These are phyloP conservation scores for Actinia equina DNA, from an alignment of 64 coral and sea anemone species.

Conservation along the genomic window DNA sequence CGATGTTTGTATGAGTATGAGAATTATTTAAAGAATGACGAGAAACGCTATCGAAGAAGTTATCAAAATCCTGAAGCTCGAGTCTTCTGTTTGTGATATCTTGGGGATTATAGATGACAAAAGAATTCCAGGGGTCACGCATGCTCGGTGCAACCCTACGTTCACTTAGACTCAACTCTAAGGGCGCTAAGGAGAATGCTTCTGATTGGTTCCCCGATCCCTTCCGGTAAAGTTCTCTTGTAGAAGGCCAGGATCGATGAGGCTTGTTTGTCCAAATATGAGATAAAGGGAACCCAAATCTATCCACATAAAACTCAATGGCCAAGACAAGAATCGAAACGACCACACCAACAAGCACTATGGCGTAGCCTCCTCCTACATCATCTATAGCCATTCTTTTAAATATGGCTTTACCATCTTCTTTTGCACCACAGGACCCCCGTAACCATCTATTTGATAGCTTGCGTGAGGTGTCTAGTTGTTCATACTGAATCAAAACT, in stretches of 20 bases:
- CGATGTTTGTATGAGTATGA: neutral
- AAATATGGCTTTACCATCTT: neutral
- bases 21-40: neutral
- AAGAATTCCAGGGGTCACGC: neutral
- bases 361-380: conserved; percentile 9
- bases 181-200: neutral
- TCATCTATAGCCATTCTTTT: conserved; percentile 25
- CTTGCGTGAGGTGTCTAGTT: conserved; percentile 33
- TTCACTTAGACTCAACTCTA: conserved; percentile 21
- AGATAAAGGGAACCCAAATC: conserved; percentile 41
- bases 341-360: neutral
- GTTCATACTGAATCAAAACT: conserved; percentile 31
- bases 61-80: neutral
- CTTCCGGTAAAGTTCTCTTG: neutral
- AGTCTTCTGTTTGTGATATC: neutral
- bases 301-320: conserved; percentile 27
- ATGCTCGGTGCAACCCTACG: conserved; percentile 2
- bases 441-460: conserved; percentile 31
- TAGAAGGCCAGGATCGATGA: conserved; percentile 1
- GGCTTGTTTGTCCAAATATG: conserved; percentile 42
- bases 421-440: conserved; percentile 15
- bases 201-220: neutral
- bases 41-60: neutral
- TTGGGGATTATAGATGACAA: neutral
- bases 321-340: neutral